phyloP scores from a whole-genome alignment of 1,140 invertebrate species.

The Octopus sinensis region DNA sequence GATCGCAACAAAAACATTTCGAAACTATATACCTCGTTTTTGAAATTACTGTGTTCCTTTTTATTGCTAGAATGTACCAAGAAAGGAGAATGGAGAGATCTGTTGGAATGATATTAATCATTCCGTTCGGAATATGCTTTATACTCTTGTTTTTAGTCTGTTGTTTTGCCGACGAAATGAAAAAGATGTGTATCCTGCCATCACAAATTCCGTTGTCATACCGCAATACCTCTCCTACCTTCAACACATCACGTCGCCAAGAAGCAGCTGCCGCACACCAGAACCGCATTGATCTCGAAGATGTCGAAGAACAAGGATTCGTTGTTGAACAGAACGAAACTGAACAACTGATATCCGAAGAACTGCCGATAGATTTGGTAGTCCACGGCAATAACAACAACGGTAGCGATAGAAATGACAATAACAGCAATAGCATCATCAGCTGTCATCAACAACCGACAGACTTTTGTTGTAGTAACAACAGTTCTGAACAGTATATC shows the following conservation, averaged over 20 bases:
- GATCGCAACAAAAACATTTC: no score
- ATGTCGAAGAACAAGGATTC: not conserved
- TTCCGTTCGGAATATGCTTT: slow-evolving; percentile 38
- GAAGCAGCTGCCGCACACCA: not conserved
- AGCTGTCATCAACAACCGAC: not conserved
- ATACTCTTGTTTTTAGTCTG: slow-evolving; percentile 33
- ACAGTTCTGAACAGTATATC: not conserved
- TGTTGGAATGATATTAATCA: slow-evolving; percentile 31
- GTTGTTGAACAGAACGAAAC: not conserved
- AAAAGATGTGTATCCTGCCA: slow-evolving; percentile 36
- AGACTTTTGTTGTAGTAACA: not conserved
- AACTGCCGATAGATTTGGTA: not conserved
- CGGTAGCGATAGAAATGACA: not conserved
- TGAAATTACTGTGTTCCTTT: no score
- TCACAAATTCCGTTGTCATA: slow-evolving; percentile 31
- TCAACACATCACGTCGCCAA: not conserved
- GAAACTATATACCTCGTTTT: no score
- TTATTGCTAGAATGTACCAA: no score
- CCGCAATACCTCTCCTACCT: not conserved
- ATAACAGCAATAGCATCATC: not conserved
- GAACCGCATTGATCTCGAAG: not conserved
- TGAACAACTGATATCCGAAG: not conserved
- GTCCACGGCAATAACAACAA: not conserved
- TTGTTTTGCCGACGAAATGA: slow-evolving; percentile 38
- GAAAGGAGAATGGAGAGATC: slow-evolving; percentile 27